Conservation (phyloP, 2,797 vertebrate species). For the Lindbergichthys nudifrons region DNA sequence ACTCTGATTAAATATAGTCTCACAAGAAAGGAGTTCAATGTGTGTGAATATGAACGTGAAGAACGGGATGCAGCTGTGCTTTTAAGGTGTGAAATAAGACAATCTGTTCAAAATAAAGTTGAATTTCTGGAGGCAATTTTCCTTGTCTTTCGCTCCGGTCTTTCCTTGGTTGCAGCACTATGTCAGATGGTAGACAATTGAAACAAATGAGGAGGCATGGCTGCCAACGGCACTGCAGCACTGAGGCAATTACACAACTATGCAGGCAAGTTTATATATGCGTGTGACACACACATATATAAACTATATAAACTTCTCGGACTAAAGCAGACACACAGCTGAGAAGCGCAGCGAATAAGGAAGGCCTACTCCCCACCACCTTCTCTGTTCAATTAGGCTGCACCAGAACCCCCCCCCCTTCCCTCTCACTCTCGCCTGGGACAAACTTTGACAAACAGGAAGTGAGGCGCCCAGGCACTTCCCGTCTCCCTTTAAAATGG, state of each 20-base stretch:
- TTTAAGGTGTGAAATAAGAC: slow-evolving; percentile 24
- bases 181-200: slow-evolving; percentile 59
- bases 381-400: slow-evolving; percentile 53
- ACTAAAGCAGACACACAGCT: too few relatives aligned
- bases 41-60: slow-evolving; percentile 1
- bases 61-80: slow-evolving; percentile 20
- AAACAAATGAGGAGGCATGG: slow-evolving; percentile 64
- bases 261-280: slow-evolving; percentile 36
- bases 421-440: slow-evolving; percentile 35
- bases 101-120: background rate
- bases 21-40: background rate
- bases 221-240: slow-evolving; percentile 64
- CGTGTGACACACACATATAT: background rate
- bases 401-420: slow-evolving; percentile 42
- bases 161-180: slow-evolving; percentile 33
- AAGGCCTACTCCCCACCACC: slow-evolving; percentile 33
- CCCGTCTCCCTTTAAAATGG: slow-evolving; percentile 71
- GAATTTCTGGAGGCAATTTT: background rate
- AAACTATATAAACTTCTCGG: too few relatives aligned
- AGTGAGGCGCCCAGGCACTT: slow-evolving; percentile 78
- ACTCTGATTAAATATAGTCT: slow-evolving; percentile 40
- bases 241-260: slow-evolving; percentile 56
- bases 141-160: background rate
- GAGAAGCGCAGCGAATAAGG: background rate
- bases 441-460: slow-evolving; percentile 77